Conservation (phyloP, 2,888 invertebrate genomes). For the Drosophila subquinaria region DNA sequence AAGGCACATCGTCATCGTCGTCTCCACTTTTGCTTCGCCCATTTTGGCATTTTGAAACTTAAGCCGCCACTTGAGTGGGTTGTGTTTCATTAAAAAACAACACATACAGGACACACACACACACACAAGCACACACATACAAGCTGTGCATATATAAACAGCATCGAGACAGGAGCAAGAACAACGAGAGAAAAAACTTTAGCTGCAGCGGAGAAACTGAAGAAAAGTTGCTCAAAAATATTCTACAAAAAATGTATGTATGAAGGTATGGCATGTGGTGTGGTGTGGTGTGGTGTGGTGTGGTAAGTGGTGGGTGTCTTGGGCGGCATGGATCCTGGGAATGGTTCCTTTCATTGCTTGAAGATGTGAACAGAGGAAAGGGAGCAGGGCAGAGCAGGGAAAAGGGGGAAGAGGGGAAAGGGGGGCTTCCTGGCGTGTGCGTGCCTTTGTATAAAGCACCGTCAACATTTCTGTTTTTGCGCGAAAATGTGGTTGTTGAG, state of each 20-base stretch:
- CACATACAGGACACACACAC: constrained; percentile 16
- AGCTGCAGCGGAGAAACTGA: constrained; percentile 54
- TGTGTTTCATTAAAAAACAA: constrained; percentile 72
- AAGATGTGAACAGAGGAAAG: constrained; percentile 9
- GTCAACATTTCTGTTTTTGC: constrained; percentile 55
- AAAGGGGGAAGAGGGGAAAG: background rate
- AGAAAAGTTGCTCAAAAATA: constrained; percentile 74
- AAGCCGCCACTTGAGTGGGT: constrained; percentile 74
- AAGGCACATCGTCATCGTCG: constrained; percentile 24
- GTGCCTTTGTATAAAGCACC: constrained; percentile 52
- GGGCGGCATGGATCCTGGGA: background rate
- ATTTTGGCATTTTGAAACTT: constrained; percentile 71
- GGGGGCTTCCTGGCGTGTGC: constrained; percentile 43
- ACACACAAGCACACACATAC: background rate
- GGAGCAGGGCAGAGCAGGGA: background rate
- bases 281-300: constrained; percentile 16
- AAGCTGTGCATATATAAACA: constrained; percentile 40
- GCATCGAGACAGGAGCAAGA: constrained; percentile 30
- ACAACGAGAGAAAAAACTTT: constrained; percentile 52
- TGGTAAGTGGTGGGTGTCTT: background rate
- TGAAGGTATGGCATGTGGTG: constrained; percentile 57
- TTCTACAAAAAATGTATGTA: constrained; percentile 60
- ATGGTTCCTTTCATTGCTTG: constrained; percentile 8
- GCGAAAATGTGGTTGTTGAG: constrained; percentile 68
- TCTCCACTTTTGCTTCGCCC: constrained; percentile 51